Conservation (phyloP, 2,888 invertebrate species). For the Caenorhabditis wallacei region DNA sequence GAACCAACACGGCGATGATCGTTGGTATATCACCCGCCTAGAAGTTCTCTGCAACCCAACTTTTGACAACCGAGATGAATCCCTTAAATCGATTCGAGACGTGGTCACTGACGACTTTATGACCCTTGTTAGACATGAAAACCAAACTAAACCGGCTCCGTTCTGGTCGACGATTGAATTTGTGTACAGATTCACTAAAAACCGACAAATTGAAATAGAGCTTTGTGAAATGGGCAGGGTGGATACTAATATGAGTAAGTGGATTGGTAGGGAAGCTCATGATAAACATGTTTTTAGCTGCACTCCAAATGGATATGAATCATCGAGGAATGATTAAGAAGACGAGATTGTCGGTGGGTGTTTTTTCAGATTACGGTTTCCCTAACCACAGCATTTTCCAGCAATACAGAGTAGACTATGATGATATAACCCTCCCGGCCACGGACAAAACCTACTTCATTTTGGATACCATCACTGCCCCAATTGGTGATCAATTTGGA, state of each 20-base stretch:
- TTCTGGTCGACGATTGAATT: neutral
- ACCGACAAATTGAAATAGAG: neutral
- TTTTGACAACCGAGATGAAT: neutral
- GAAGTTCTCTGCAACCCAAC: neutral
- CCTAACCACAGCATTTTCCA: neutral
- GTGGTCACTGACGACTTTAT: neutral
- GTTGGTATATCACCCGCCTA: neutral
- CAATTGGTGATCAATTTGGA: too few relatives aligned
- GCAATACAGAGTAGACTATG: neutral
- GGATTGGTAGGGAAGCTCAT: too few relatives aligned
- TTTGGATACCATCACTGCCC: neutral
- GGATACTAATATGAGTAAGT: neutral
- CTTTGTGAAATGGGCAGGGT: neutral
- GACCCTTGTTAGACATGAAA: neutral
- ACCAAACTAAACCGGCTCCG: neutral
- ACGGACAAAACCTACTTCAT: neutral
- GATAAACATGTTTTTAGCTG: neutral
- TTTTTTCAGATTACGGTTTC: neutral
- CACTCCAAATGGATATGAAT: neutral
- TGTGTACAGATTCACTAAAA: neutral
- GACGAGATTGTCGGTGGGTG: neutral
- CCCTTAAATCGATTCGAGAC: neutral
- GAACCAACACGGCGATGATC: conserved; percentile 1
- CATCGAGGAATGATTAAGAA: neutral
- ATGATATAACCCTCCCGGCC: neutral